Evolutionary conservation across 2,888 invertebrate genomes (phyloP), one percentile per base, ranked within the genome.

Genomic region (Loripinus fragilis): DNA sequence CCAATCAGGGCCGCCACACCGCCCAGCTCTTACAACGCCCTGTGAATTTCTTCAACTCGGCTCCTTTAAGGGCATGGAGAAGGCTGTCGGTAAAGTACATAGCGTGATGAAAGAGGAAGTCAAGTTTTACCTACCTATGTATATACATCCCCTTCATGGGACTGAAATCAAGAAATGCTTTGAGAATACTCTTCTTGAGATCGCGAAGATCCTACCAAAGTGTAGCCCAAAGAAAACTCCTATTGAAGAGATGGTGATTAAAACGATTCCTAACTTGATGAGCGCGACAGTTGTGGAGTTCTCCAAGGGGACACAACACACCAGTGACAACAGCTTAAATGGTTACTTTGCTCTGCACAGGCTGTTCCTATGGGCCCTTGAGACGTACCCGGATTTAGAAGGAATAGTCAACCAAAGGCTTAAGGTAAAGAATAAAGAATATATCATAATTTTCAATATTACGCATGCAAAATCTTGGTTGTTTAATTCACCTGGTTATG

Each of bases 221-320:
- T 89, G 88, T 52, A 88, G 87, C 48, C 81, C 83, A 1, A 87
- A 88, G 55, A 88, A 86, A 30, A 85, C 89, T 0, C 78, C 88
- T 0, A 81, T 89, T 10, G 87, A 86, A 73, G 89, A 90, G 30
- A 87, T 89, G 83, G 83, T 90, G 17, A 81, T 90, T 2, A 89
- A 90, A 67, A 87, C 87, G 0, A 88, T 91, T 2, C 91, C 91
- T 0, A 90, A 91, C 76, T 78, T 91, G 55, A 89, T 91, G 90
- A 89, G 88, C 60, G 89, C 90, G 25, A 90, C 90, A 0, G 90
- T 90, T 1, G 90, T 91, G 23, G 91, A 91, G 75, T 90, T 90
- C 74, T 90, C 89, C 38, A 90, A 91, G 69, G 91, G 91, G 30
- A 90, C 89, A 8, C 91, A 91, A 55, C 90, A 91, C 74, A 90